phyloP scores from a whole-genome alignment of 2,888 invertebrate species.

The Phrixothrix hirtus region DNA sequence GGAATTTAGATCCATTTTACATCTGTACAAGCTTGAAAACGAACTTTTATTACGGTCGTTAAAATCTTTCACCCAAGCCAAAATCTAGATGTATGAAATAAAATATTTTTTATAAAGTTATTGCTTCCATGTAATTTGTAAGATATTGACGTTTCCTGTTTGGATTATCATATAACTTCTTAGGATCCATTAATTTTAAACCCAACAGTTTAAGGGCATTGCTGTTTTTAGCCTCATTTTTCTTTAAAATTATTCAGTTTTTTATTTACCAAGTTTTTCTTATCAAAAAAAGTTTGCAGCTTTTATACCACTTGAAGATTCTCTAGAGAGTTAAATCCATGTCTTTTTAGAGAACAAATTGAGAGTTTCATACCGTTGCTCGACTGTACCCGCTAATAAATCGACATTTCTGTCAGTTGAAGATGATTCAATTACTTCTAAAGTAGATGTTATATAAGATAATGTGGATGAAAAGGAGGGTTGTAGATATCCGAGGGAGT shows the following conservation, averaged over 20 bases:
- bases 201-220: neutral
- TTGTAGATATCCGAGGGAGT: constrained; percentile 12
- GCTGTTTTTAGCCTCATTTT: neutral
- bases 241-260: neutral
- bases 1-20: no score
- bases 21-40: no score
- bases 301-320: neutral
- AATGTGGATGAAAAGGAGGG: constrained; percentile 15
- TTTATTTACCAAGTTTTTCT: constrained; percentile 1
- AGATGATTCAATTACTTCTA: constrained; percentile 19
- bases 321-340: neutral
- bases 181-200: constrained; percentile 1
- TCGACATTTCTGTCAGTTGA: constrained; percentile 11
- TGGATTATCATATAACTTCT: no score
- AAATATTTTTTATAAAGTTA: constrained; percentile 3
- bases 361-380: constrained; percentile 5
- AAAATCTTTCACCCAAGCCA: constrained; percentile 7
- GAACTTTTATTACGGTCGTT: constrained; percentile 5
- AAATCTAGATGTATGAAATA: constrained; percentile 5
- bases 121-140: no score
- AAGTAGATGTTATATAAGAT: constrained; percentile 24
- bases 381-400: constrained; percentile 9
- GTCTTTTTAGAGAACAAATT: constrained; percentile 7
- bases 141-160: no score
- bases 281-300: neutral